A percentile compares a stretch with the other conserved stretches of the same genome.
Conservation (phyloP, 2,888 invertebrate genomes). For the Protonemura montana region DNA sequence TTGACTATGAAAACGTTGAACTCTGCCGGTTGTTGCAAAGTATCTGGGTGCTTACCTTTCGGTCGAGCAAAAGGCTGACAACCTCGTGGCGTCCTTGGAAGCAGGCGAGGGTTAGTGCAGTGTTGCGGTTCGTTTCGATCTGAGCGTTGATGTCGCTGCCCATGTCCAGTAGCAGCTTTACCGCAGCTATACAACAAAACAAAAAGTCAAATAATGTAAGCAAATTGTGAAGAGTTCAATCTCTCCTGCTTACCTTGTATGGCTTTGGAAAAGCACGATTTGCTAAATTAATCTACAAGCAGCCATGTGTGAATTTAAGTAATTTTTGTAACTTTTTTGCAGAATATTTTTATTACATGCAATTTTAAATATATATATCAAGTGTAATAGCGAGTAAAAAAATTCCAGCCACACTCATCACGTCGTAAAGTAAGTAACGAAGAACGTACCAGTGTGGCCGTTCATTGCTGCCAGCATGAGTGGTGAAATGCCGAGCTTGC, state of each 20-base stretch:
- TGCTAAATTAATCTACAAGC: no score
- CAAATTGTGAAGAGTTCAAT: no score
- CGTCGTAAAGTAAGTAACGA: background rate
- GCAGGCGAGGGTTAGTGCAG: conserved; percentile 97
- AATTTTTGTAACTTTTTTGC: no score
- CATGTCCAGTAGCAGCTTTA: conserved; percentile 92
- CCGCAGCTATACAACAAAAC: conserved; percentile 75
- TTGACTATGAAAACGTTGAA: no score
- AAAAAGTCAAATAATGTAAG: no score
- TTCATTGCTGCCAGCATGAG: conserved; percentile 99
- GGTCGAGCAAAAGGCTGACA: conserved; percentile 92
- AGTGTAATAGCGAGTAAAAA: no score
- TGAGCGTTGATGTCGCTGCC: conserved; percentile 99
- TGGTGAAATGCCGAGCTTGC: conserved; percentile 97
- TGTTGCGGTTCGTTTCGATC: conserved; percentile 99
- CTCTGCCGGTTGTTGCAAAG: background rate
- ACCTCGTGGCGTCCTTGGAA: conserved; percentile 99
- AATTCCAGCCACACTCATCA: no score
- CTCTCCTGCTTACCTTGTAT: no score
- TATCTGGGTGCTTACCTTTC: conserved; percentile 64
- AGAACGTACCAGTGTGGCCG: conserved; percentile 75
- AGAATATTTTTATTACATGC: no score
- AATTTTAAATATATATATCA: no score
- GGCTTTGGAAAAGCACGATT: no score
- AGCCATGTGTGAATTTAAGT: no score